Evolutionary conservation across 2,113 vertebrate species (phyloP).

Genomic region (Oryzias woworae): DNA sequence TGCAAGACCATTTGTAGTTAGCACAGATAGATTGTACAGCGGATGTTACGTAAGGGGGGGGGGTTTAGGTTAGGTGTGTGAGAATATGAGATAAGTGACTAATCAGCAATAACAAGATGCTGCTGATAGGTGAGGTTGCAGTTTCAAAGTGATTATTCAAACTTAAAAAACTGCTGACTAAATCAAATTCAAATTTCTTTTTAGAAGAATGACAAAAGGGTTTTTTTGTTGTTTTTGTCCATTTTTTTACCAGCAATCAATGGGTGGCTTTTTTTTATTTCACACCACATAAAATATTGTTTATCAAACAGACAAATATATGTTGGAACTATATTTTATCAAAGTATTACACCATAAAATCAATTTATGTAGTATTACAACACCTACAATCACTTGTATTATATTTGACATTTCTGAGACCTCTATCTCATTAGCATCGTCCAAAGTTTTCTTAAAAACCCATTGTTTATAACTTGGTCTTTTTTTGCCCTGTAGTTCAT

Average conservation of each 20-base stretch:
- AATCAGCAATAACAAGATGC: conserved; percentile 11
- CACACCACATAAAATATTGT: too few relatives aligned
- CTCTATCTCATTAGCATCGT: too few relatives aligned
- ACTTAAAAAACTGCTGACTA: conserved; percentile 5
- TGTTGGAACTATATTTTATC: too few relatives aligned
- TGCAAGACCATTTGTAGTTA: conserved; percentile 47
- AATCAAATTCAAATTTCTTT: conserved; percentile 22
- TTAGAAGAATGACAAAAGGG: conserved; percentile 24
- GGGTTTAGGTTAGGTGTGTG: conserved; percentile 13
- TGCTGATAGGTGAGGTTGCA: conserved; percentile 11
- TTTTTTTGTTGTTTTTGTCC: conserved; percentile 35
- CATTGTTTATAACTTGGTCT: too few relatives aligned
- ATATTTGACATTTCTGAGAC: too few relatives aligned
- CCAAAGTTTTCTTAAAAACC: too few relatives aligned
- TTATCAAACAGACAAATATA: too few relatives aligned
- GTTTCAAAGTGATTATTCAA: conserved; percentile 34
- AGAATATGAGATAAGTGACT: conserved; percentile 21
- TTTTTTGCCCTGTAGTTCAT: too few relatives aligned
- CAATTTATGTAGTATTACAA: too few relatives aligned
- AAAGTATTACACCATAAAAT: too few relatives aligned
- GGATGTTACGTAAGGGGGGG: neutral
- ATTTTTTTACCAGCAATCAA: neutral
- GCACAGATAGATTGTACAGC: conserved; percentile 29
- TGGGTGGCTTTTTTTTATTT: too few relatives aligned
- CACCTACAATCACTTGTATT: too few relatives aligned